Evolutionary conservation across 2,113 vertebrate species (phyloP).

Genomic region (Ophthalmotilapia sp.): DNA sequence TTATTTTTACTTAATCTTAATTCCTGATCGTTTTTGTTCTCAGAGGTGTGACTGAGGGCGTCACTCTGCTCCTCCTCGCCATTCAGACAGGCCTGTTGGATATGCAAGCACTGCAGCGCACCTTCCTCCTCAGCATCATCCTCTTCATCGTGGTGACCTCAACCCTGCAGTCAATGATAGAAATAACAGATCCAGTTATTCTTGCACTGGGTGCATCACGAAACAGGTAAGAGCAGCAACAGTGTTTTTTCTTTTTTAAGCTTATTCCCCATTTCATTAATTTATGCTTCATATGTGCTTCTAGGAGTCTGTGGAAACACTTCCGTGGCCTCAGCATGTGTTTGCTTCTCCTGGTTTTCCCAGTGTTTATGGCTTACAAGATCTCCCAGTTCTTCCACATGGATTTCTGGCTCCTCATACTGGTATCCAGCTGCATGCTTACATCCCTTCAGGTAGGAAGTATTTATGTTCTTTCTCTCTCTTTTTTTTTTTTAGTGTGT

Average conservation of each 20-base stretch:
- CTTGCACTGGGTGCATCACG: conserved; percentile 79
- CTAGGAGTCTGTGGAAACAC: conserved; percentile 81
- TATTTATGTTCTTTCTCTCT: neutral
- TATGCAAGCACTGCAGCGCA: conserved; percentile 79
- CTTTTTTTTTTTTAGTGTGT: neutral
- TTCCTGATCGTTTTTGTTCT: neutral
- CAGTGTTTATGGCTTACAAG: conserved; percentile 80
- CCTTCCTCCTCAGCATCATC: conserved; percentile 89
- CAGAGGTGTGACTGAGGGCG: conserved; percentile 82
- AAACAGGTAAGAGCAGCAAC: conserved; percentile 66
- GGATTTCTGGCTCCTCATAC: conserved; percentile 87
- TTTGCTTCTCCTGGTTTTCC: conserved; percentile 79
- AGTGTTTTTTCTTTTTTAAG: neutral
- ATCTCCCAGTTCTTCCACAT: conserved; percentile 84
- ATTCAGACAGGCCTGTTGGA: conserved; percentile 83
- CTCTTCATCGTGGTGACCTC: conserved; percentile 87
- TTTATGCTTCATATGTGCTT: neutral
- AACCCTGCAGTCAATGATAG: conserved; percentile 84
- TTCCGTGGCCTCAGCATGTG: conserved; percentile 81
- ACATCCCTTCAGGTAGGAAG: conserved; percentile 81
- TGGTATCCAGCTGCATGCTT: conserved; percentile 85
- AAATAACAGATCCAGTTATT: conserved; percentile 81
- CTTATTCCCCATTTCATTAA: fast-evolving
- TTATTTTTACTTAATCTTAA: neutral
- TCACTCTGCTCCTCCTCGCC: conserved; percentile 81